These are phyloP conservation scores for Nixonia krombeini DNA, from an alignment of 1,140 invertebrate genomes.

Conservation along the genomic window DNA sequence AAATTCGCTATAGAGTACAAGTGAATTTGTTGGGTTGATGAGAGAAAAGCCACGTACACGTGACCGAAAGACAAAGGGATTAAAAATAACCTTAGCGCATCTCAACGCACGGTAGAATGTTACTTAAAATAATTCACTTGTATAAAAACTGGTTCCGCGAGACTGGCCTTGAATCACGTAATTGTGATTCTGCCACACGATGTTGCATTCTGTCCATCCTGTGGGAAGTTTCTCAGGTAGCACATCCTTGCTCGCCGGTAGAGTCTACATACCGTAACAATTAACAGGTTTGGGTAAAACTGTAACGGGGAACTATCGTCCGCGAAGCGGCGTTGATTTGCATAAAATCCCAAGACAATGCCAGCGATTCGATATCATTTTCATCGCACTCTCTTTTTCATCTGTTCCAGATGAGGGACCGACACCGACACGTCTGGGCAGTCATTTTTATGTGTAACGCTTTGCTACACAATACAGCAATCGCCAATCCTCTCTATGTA, in stretches of 20 bases:
- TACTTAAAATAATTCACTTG: conserved; percentile 20
- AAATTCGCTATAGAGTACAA: too few relatives aligned
- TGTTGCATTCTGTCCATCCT: conserved; percentile 12
- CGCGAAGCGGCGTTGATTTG: not conserved
- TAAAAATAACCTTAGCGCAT: not conserved
- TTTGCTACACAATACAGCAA: conserved; percentile 41
- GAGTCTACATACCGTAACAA: conserved; percentile 13
- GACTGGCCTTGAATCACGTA: conserved; percentile 14
- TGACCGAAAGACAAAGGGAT: not conserved
- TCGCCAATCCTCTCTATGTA: conserved; percentile 61
- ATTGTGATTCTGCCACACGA: conserved; percentile 28
- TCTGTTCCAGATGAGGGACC: conserved; percentile 62
- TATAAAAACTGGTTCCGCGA: conserved; percentile 25
- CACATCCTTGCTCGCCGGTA: conserved; percentile 21
- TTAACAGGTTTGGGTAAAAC: not conserved
- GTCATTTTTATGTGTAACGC: conserved; percentile 53
- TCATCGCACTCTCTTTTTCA: conserved; percentile 36
- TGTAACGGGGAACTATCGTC: not conserved
- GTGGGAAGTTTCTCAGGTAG: conserved; percentile 51
- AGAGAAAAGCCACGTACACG: too few relatives aligned
- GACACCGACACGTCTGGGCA: conserved; percentile 44
- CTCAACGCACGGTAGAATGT: conserved; percentile 10
- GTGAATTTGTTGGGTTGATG: too few relatives aligned
- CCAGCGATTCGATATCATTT: conserved; percentile 27
- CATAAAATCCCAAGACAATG: not conserved